These are phyloP conservation scores for Melierax canorus DNA, from an alignment of 2,113 vertebrate species.

Conservation along the genomic window DNA sequence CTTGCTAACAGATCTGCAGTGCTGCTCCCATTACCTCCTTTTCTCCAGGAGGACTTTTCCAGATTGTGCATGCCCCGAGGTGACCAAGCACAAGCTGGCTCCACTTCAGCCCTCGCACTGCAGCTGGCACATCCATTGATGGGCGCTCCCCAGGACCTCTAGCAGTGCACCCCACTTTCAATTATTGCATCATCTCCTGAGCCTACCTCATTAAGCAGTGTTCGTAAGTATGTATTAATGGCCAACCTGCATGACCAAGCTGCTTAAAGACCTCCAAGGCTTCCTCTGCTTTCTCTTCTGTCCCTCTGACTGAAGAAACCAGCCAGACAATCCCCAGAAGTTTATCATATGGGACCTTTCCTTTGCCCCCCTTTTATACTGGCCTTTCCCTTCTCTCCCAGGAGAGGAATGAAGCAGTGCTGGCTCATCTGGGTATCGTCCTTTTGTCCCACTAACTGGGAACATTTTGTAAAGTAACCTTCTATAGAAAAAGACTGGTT, in stretches of 20 bases:
- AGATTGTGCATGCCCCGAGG: not conserved
- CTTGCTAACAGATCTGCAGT: not conserved
- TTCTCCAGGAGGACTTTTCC: not conserved
- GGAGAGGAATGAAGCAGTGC: not conserved
- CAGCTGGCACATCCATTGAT: not conserved
- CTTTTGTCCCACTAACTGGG: not conserved
- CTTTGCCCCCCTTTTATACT: not conserved
- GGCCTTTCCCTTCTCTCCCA: not conserved
- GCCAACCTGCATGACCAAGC: not conserved
- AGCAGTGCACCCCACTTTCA: not conserved
- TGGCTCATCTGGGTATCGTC: not conserved
- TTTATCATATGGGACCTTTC: not conserved
- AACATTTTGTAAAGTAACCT: not conserved
- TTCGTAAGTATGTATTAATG: not conserved
- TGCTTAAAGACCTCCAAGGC: not conserved
- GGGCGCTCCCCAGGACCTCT: fast-evolving
- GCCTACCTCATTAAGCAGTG: not conserved
- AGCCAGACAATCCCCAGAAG: not conserved
- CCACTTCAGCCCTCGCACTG: not conserved
- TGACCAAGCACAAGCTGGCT: not conserved
- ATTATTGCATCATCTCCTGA: not conserved
- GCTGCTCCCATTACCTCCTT: not conserved
- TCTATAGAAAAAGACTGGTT: not conserved
- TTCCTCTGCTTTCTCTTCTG: not conserved
- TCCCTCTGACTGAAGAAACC: not conserved